Evolutionary conservation across 2,888 invertebrate genomes (phyloP).

Genomic region (Oscheius sp.): DNA sequence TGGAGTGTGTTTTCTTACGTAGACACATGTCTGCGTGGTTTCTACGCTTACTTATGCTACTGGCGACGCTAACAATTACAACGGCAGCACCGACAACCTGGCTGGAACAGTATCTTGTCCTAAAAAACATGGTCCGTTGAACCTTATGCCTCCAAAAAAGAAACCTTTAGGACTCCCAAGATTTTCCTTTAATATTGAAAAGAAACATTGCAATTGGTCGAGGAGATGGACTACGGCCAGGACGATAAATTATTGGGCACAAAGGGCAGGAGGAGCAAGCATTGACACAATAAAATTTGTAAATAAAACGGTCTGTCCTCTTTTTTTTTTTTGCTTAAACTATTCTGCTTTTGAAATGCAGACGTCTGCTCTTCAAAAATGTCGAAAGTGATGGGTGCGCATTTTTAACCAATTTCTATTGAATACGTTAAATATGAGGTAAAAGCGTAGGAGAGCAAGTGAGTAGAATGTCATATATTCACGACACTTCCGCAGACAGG

Average conservation of each 20-base stretch:
- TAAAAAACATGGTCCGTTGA: neutral
- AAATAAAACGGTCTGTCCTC: neutral
- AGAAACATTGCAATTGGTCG: constrained; percentile 69
- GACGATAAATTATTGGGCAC: constrained; percentile 49
- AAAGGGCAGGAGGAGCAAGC: constrained; percentile 12
- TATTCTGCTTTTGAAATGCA: too few relatives aligned
- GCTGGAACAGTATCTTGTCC: constrained; percentile 17
- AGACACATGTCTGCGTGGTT: constrained; percentile 35
- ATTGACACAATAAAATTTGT: constrained; percentile 22
- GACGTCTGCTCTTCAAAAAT: too few relatives aligned
- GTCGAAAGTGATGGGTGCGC: too few relatives aligned
- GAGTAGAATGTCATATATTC: too few relatives aligned
- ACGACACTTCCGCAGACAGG: too few relatives aligned
- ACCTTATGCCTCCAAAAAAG: too few relatives aligned
- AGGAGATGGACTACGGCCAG: constrained; percentile 67
- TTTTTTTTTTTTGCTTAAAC: too few relatives aligned
- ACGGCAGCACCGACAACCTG: constrained; percentile 5
- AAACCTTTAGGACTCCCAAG: neutral
- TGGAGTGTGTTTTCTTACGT: neutral
- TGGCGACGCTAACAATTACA: neutral
- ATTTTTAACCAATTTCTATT: too few relatives aligned
- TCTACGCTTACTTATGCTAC: constrained; percentile 16
- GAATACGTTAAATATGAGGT: too few relatives aligned
- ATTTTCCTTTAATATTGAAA: constrained; percentile 40
- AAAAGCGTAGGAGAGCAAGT: too few relatives aligned